Percentiles rank a stretch among this genome's conserved stretches.
Conservation (phyloP, 2,797 vertebrate species). For the Myoxocephalus aenaeus region DNA sequence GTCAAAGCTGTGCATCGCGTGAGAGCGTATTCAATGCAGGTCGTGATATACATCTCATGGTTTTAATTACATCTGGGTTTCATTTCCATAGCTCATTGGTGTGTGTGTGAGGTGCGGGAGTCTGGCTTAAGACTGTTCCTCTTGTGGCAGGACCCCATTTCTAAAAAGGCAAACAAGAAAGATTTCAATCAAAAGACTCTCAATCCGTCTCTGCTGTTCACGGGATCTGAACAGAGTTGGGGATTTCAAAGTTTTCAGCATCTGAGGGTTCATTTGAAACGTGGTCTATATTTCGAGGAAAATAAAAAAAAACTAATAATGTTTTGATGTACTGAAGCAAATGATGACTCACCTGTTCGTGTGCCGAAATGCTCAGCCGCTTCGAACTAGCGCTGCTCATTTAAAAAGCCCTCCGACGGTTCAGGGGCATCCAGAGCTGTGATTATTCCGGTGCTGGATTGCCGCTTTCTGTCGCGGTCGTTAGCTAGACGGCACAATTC, state of each 20-base stretch:
- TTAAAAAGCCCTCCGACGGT: neutral
- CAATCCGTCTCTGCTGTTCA: neutral
- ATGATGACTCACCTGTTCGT: conserved; percentile 17
- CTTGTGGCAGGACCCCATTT: neutral
- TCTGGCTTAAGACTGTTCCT: neutral
- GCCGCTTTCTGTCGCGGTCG: neutral
- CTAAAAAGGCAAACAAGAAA: neutral
- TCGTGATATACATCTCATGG: conserved; percentile 4
- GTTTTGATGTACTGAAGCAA: conserved; percentile 13
- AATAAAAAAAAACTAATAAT: neutral
- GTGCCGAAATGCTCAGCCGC: conserved; percentile 25
- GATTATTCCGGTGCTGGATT: conserved; percentile 8
- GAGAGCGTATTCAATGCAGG: neutral
- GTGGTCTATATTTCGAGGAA: neutral
- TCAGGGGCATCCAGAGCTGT: neutral
- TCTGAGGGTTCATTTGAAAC: neutral
- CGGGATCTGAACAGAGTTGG: neutral
- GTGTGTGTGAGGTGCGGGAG: neutral
- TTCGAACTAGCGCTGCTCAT: conserved; percentile 20
- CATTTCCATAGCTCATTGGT: neutral
- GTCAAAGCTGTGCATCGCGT: neutral
- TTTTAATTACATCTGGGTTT: conserved; percentile 30
- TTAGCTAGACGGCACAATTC: neutral
- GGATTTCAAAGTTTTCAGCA: neutral
- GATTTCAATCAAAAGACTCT: neutral